Conservation (phyloP, 2,888 invertebrate species). For the Drosophila antonietae region DNA sequence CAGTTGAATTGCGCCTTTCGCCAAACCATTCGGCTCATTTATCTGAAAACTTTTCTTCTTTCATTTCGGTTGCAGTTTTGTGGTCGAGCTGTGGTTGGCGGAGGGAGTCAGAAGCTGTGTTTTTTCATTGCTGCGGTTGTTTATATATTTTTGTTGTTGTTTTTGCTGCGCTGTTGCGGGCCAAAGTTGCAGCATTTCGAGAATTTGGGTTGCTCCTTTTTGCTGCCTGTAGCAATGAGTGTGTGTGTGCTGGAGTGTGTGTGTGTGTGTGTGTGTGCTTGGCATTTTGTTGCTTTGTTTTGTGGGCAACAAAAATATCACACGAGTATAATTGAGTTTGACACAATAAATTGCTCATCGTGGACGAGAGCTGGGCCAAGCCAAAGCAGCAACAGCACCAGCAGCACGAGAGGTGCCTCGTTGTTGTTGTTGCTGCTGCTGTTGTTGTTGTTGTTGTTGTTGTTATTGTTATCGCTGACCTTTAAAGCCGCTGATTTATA, state of each 20-base stretch:
- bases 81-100: constrained; percentile 11
- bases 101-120: background rate
- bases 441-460: constrained; percentile 30
- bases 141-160: constrained; percentile 8
- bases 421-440: constrained; percentile 41
- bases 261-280: constrained; percentile 32
- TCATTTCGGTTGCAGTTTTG: constrained; percentile 60
- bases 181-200: constrained; percentile 73
- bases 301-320: constrained; percentile 81
- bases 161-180: constrained; percentile 39
- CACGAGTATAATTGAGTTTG: constrained; percentile 85
- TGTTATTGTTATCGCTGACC: constrained; percentile 76
- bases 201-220: constrained; percentile 79
- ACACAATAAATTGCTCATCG: constrained; percentile 85
- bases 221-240: constrained; percentile 26
- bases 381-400: constrained; percentile 42
- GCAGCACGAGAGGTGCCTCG: constrained; percentile 24
- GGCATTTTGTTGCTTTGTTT: constrained; percentile 62
- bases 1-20: constrained; percentile 78
- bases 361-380: constrained; percentile 56
- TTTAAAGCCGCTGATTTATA: constrained; percentile 83
- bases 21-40: constrained; percentile 78
- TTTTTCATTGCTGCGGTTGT: constrained; percentile 24
- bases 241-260: constrained; percentile 25
- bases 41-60: constrained; percentile 70